Base-by-base conservation (phyloP, 2,888 invertebrate genomes). In the Autographa pulchrina region DNA sequence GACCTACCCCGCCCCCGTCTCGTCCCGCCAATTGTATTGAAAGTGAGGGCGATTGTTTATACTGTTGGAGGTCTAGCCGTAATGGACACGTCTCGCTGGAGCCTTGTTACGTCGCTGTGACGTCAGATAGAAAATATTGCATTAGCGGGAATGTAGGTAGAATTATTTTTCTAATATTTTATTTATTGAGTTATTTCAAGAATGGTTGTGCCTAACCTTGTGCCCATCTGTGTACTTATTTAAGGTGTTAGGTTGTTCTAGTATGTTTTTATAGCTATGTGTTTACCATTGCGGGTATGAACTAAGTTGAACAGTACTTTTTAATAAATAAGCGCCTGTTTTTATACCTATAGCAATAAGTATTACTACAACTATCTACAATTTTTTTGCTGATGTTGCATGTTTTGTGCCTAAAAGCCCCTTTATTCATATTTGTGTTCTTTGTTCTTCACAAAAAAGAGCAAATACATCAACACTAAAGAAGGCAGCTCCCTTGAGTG, bases 71-170 rank as follows among this genome's bases (percentile, higher is more conserved):
- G 43, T 87, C 89, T 73, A 5, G 5, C 18, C 72, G 80, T 74
- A 83, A 69, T 88, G 83, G 90, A 41, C 54, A 61, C 14, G 82
- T 81, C 84, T 85, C 69, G 77, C 66, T 66, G 74, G 78, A 83
- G 70, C 80, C 79, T 83, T 66, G 70, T 80, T 80, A 85, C 84
- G 85, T 86, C 68, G 67, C n/a, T 43, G 60, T 78, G 75, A 80
- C 72, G 75, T 76, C 70, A 70, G 65, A 18, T 68, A 68, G 70
- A 73, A 77, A 69, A 68, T 72, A 77, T 71, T 74, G 69, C 72
- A 71, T 70, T 65, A 73, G 58, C 76, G 71, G 75, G 77, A 70
- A 73, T 68, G 63, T 68, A 70, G 69, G 62, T 72, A 70, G 41
- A 74, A 69, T 65, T 56, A 58, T 74, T 18, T 65, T 41, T 59